phyloP scores from a whole-genome alignment of 2,113 vertebrate genomes.

The Peromyscus polionotus region DNA sequence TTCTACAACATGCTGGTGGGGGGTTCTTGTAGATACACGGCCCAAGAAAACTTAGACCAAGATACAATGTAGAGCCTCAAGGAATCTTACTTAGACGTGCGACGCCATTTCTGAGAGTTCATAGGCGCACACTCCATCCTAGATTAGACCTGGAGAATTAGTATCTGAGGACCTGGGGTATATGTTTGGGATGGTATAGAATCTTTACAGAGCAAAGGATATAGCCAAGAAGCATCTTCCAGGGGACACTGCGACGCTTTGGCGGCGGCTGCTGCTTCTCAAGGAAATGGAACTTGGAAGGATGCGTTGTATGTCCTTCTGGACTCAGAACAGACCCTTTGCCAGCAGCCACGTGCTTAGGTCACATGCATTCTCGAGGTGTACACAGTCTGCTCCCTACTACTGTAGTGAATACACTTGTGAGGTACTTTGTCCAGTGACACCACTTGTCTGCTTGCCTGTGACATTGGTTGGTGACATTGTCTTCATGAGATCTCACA shows the following conservation, averaged over 20 bases:
- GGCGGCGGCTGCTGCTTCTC: slow-evolving; percentile 74
- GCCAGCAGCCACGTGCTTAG: slow-evolving; percentile 50
- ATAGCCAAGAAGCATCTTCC: slow-evolving; percentile 68
- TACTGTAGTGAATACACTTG: slow-evolving; percentile 55
- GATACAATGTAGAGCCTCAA: slow-evolving; percentile 91
- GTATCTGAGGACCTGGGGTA: slow-evolving; percentile 92
- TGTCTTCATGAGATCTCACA: slow-evolving; percentile 53
- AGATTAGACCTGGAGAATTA: slow-evolving; percentile 92
- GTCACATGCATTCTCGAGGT: slow-evolving; percentile 32
- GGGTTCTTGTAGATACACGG: neutral
- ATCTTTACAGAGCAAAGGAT: slow-evolving; percentile 89
- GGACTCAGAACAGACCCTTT: slow-evolving; percentile 73
- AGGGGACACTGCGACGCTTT: slow-evolving; percentile 31
- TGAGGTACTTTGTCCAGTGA: slow-evolving; percentile 62
- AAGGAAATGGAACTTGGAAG: slow-evolving; percentile 7
- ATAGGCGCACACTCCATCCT: slow-evolving; percentile 91
- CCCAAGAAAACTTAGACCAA: slow-evolving; percentile 90
- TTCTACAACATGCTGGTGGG: neutral
- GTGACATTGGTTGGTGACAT: slow-evolving; percentile 63
- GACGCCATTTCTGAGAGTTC: slow-evolving; percentile 96
- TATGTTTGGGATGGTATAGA: slow-evolving; percentile 88
- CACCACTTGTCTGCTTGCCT: slow-evolving; percentile 69
- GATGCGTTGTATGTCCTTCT: neutral
- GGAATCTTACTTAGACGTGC: slow-evolving; percentile 94
- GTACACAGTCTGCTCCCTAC: slow-evolving; percentile 64